Conservation (phyloP, 2,797 vertebrate species). For the Chiloscyllium punctatum region DNA sequence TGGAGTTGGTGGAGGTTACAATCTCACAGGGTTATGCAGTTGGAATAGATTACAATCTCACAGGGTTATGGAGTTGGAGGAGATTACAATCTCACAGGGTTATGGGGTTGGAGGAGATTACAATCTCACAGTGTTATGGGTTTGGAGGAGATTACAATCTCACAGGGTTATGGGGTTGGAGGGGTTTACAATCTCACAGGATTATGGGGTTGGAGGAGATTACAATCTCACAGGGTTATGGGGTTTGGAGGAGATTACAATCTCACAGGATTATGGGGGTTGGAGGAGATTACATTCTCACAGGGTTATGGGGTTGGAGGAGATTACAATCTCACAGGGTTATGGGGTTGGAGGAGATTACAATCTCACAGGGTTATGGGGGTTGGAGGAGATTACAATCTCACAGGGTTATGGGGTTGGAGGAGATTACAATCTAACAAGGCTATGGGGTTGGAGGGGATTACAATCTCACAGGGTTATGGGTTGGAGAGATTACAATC, state of each 20-base stretch:
- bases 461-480: not conserved
- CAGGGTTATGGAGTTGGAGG: not conserved
- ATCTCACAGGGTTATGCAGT: not conserved
- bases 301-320: not conserved
- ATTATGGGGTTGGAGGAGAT: not conserved
- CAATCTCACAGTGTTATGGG: not conserved
- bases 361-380: not conserved
- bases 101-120: not conserved
- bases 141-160: no score
- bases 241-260: no score
- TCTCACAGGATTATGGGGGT: not conserved
- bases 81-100: not conserved
- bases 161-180: not conserved
- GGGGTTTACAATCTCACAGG: not conserved
- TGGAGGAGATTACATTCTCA: no score
- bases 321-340: not conserved
- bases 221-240: not conserved
- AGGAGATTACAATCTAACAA: not conserved
- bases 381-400: no score
- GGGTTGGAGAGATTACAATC: no score
- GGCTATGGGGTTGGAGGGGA: not conserved
- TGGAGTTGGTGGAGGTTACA: no score
- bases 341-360: not conserved
- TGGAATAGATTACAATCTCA: no score
- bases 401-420: not conserved